Evolutionary conservation across 2,797 vertebrate genomes (phyloP).

Genomic region (Myotis daubentonii): DNA sequence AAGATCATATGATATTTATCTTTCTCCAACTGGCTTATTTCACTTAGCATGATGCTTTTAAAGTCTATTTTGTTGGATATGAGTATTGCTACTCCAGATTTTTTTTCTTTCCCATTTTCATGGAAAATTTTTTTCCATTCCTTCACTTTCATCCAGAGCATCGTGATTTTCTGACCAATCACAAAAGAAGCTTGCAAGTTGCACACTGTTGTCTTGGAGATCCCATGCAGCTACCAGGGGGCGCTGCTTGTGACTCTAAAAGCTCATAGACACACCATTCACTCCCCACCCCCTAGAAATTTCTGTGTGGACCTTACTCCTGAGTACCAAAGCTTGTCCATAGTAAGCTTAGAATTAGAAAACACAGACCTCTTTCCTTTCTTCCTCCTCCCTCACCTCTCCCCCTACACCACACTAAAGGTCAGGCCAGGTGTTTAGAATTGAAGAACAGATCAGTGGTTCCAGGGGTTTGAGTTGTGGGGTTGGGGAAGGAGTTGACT

Average conservation of each 20-base stretch:
- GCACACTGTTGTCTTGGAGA: neutral
- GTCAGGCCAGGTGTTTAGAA: neutral
- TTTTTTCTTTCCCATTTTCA: too few relatives aligned
- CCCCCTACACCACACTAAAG: neutral
- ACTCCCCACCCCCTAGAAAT: neutral
- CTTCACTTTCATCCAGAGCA: too few relatives aligned
- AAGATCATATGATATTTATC: too few relatives aligned
- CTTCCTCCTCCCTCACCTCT: neutral
- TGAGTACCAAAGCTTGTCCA: neutral
- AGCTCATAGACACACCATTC: neutral
- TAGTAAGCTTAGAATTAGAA: neutral
- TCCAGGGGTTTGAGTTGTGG: neutral
- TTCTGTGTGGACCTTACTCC: neutral
- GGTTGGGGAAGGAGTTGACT: neutral
- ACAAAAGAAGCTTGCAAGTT: neutral
- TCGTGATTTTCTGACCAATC: neutral
- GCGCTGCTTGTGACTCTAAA: neutral
- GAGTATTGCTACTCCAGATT: too few relatives aligned
- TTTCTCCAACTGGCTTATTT: too few relatives aligned
- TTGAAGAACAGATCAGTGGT: neutral
- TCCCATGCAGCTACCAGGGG: neutral
- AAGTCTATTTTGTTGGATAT: too few relatives aligned
- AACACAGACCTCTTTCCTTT: neutral
- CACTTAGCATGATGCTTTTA: too few relatives aligned
- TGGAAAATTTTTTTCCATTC: too few relatives aligned